A percentile compares a stretch with the other conserved stretches of the same genome.
Evolutionary conservation across 2,797 vertebrate species (phyloP).

Genomic region (Melanotaenia parkinsoni): DNA sequence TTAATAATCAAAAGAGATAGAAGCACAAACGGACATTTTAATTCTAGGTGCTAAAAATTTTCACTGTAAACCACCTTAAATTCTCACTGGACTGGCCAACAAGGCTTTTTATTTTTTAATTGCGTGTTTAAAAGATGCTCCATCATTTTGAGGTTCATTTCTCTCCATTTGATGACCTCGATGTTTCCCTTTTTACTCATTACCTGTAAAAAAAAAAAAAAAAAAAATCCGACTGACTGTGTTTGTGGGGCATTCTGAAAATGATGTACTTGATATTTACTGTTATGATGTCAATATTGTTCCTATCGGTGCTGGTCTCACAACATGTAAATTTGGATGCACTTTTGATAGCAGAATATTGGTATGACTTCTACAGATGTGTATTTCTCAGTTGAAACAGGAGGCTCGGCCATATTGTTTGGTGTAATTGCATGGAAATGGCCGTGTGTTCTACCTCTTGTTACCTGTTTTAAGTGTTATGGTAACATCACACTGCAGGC

Average conservation of each 20-base stretch:
- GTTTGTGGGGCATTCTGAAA: conserved; percentile 85
- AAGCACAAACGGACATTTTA: conserved; percentile 81
- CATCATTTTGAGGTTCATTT: conserved; percentile 42
- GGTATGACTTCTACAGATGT: conserved; percentile 55
- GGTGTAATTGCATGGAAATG: conserved; percentile 86
- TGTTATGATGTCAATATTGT: conserved; percentile 82
- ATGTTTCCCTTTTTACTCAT: conserved; percentile 43
- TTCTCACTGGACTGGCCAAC: conserved; percentile 71
- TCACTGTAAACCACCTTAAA: conserved; percentile 79
- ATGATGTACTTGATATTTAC: conserved; percentile 84
- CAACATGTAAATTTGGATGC: conserved; percentile 83
- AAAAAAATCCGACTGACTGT: conserved; percentile 80
- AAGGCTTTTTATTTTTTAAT: conserved; percentile 50
- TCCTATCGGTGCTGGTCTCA: conserved; percentile 83
- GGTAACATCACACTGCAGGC: conserved; percentile 86
- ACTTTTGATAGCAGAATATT: conserved; percentile 81
- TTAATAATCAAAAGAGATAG: conserved; percentile 70
- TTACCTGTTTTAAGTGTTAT: conserved; percentile 87
- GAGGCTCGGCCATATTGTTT: conserved; percentile 64
- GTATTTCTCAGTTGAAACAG: conserved; percentile 43
- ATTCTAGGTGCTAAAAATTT: conserved; percentile 82
- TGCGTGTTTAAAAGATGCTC: conserved; percentile 48
- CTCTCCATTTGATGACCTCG: conserved; percentile 44
- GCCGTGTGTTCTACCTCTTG: conserved; percentile 87
- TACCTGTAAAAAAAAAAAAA: conserved; percentile 60